Percentiles rank a stretch among this genome's conserved stretches.
Evolutionary conservation across 2,113 vertebrate species (phyloP).

Genomic region (Xerus inauris): DNA sequence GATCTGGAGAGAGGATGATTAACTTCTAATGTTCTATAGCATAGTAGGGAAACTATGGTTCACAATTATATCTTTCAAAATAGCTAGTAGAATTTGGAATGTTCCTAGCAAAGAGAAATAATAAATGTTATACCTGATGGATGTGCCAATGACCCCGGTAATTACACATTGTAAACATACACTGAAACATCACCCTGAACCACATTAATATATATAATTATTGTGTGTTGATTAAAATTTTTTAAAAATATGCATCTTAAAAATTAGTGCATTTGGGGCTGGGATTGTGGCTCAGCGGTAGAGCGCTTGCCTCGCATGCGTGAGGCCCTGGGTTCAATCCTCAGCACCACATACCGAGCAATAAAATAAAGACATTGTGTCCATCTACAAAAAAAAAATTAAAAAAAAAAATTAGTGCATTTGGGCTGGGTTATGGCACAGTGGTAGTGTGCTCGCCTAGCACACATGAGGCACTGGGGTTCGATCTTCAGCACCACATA

Average conservation of each 20-base stretch:
- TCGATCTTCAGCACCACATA: too few species aligned
- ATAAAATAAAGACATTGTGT: too few species aligned
- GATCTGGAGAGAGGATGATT: neutral
- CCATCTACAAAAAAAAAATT: too few species aligned
- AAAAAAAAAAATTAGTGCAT: too few species aligned
- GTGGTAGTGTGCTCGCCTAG: too few species aligned
- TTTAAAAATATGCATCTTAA: neutral
- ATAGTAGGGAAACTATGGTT: neutral
- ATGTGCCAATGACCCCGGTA: neutral
- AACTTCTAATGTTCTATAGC: neutral
- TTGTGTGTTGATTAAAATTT: neutral
- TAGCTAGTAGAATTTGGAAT: neutral
- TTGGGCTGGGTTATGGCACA: too few species aligned
- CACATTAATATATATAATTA: neutral
- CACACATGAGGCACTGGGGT: too few species aligned
- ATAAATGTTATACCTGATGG: neutral
- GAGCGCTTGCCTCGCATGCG: too few species aligned
- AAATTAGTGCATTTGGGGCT: too few species aligned
- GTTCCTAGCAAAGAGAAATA: neutral
- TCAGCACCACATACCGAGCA: too few species aligned
- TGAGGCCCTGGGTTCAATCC: too few species aligned
- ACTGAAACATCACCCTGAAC: neutral
- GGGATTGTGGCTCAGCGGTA: too few species aligned
- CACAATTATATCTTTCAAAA: neutral
- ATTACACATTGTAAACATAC: neutral